Evolutionary conservation across 2,113 vertebrate species (phyloP).

Genomic region (Phaethon lepturus): DNA sequence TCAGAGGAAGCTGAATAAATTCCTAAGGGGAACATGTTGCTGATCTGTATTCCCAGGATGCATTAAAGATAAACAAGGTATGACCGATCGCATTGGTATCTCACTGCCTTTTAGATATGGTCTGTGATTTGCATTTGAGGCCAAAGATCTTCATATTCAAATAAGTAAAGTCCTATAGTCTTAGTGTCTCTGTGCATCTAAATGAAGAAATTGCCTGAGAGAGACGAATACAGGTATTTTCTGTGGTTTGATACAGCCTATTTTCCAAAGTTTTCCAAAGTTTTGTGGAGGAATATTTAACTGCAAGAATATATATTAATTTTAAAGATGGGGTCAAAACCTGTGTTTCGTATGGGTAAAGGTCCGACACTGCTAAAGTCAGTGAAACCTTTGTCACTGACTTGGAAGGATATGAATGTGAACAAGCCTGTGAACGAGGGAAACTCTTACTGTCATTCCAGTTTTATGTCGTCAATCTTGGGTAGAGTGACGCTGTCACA

Average conservation of each 20-base stretch:
- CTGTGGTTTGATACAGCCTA: not conserved
- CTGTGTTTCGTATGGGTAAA: not conserved
- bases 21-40: not conserved
- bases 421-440: not conserved
- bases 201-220: not conserved
- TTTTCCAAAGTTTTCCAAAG: not conserved
- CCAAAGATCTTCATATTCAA: not conserved
- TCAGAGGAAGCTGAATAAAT: not conserved
- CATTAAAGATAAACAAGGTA: not conserved
- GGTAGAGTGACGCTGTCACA: conserved; percentile 11
- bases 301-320: not conserved
- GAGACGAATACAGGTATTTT: not conserved
- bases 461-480: not conserved
- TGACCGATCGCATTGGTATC: not conserved
- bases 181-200: not conserved
- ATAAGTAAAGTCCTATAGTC: not conserved
- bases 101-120: not conserved
- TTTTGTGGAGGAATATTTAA: not conserved
- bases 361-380: not conserved
- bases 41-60: not conserved
- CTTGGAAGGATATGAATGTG: conserved; percentile 2
- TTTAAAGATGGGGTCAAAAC: not conserved
- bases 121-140: not conserved
- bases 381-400: conserved; percentile 9
- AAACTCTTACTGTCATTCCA: not conserved